Base-by-base conservation (phyloP, 1,140 invertebrate genomes). In the Steinernema khuongi region DNA sequence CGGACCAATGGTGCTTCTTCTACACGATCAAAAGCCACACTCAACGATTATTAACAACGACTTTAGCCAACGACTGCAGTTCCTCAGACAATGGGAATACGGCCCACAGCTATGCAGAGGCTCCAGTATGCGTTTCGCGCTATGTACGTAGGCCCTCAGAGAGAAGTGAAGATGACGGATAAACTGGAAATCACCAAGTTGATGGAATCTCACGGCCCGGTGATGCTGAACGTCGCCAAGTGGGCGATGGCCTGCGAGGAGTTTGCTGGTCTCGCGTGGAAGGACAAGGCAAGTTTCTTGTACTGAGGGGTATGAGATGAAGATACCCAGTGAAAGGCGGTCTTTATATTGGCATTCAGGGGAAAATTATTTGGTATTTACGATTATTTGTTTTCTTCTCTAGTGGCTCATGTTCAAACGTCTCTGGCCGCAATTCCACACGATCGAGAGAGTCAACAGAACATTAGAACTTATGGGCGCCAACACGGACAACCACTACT, bases 341-440 rank as follows among this genome's bases (percentile, higher is more conserved):
- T n/a, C n/a, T n/a, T n/a, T n/a, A n/a, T n/a, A n/a, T n/a, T n/a
- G n/a, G n/a, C n/a, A n/a, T n/a, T n/a, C n/a, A n/a, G n/a, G n/a
- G n/a, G n/a, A n/a, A n/a, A n/a, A n/a, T n/a, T n/a, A n/a, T n/a
- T n/a, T n/a, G n/a, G n/a, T n/a, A n/a, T n/a, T n/a, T n/a, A n/a
- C n/a, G n/a, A n/a, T n/a, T n/a, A n/a, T n/a, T n/a, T n/a, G 50
- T 22, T 4, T 26, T 60, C 26, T 4, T 19, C 28, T 71, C 26
- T 18, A 72, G 69, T 77, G 75, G 75, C 29, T 75, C 33, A 44
- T 77, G 33, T 77, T 77, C 72, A 77, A 77, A 60, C 71, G 74
- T 31, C 73, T 77, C 26, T 77, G 75, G 75, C 36, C 72, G n/a
- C n/a, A 30, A 19, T 77, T 77, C 67, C 43, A 69, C 28, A 44